Base-by-base conservation (phyloP, 2,888 invertebrate genomes). In the Himalopsyche tibetana region DNA sequence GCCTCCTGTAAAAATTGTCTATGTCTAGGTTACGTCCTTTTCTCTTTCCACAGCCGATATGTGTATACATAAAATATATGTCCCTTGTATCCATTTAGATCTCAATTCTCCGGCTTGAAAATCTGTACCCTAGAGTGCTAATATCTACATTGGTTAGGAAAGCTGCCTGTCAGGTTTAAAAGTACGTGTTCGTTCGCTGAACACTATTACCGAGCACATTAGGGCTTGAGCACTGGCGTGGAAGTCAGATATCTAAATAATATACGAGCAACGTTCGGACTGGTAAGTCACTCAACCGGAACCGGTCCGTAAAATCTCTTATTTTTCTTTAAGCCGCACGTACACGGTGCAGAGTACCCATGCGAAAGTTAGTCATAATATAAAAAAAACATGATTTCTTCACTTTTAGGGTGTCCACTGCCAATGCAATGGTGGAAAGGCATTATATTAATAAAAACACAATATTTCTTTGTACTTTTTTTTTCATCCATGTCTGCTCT, bases 281-380 rank as follows among this genome's bases (percentile, higher is more conserved):
- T 36, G 74, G 38, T 15, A 74, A 74, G 38, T 74, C 74, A 74
- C 38, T 74, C 74, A 74, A 12, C 38, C 38, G 36, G 11, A 74
- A 74, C 74, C 9, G 15, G 74, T 74, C 74, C 36, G 74, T 36
- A 74, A 74, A 74, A 74, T 74, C 74, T 74, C 74, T 74, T 74
- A 74, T 74, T 74, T 74, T 74, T 74, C 74, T 74, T 74, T 74
- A 74, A 74, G 74, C 38, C 74, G 19, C 74, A 74, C 74, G 74
- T 74, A 74, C 74, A 74, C 63, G 63, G 74, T 15, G 38, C 74
- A 38, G 15, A 74, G 74, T 36, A 38, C 74, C 69, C 5, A 74
- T 74, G 74, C 12, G 74, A 74, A 74, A 36, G 36, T 74, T 74
- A 12, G 36, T 38, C 36, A 12, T 74, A 15, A 4, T 36, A 74